These are phyloP conservation scores for Onychostoma macrolepis DNA, from an alignment of 2,113 vertebrate genomes.

Conservation along the genomic window DNA sequence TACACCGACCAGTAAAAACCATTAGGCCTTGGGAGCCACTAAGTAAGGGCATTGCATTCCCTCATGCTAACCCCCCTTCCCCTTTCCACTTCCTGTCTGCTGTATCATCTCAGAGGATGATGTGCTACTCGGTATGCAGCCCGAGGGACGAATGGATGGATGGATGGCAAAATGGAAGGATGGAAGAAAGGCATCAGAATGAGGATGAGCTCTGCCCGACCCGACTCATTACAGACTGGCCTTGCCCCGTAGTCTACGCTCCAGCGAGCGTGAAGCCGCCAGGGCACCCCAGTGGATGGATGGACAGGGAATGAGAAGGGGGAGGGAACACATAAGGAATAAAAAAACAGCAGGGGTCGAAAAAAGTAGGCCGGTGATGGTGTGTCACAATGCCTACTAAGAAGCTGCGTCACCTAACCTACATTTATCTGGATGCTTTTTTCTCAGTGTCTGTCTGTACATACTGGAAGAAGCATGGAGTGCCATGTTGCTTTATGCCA, in stretches of 20 bases:
- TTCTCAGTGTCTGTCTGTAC: neutral
- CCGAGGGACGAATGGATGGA: slow-evolving; percentile 30
- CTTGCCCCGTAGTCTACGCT: slow-evolving; percentile 38
- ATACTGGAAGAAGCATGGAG: neutral
- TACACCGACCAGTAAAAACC: neutral
- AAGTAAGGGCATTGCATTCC: slow-evolving; percentile 20
- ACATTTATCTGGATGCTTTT: slow-evolving; percentile 1
- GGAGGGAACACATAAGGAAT: slow-evolving; percentile 7
- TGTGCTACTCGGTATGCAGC: slow-evolving; percentile 31
- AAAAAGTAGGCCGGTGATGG: slow-evolving; percentile 31
- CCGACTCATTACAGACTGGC: slow-evolving; percentile 42
- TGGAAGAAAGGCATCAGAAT: slow-evolving; percentile 31
- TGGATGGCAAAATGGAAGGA: slow-evolving; percentile 22
- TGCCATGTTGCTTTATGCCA: slow-evolving; percentile 2
- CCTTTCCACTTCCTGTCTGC: neutral
- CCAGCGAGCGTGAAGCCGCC: slow-evolving; percentile 20
- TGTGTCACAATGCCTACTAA: slow-evolving; percentile 26
- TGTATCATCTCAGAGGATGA: slow-evolving; percentile 7
- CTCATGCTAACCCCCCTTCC: neutral
- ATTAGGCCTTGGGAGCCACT: neutral
- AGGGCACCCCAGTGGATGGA: slow-evolving; percentile 35
- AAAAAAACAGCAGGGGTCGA: slow-evolving; percentile 36
- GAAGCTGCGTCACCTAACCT: slow-evolving; percentile 35
- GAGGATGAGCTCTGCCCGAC: slow-evolving; percentile 27
- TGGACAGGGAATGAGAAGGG: slow-evolving; percentile 19